phyloP scores from a whole-genome alignment of 2,888 invertebrate genomes.

The Morpho achilles region DNA sequence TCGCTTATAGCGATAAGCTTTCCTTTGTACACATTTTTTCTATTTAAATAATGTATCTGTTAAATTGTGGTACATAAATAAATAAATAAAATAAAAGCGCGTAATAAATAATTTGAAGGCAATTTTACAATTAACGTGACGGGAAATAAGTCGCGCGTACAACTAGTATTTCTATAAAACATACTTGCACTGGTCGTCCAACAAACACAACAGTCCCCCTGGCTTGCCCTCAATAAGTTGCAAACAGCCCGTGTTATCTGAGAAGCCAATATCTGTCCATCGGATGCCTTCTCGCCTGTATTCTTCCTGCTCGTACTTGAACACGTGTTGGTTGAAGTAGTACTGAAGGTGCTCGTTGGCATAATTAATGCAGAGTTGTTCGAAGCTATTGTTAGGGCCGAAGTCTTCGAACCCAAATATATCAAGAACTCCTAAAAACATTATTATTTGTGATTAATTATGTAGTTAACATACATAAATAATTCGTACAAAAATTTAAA shows the following conservation, averaged over 20 bases:
- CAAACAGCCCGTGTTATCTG: conserved; percentile 96
- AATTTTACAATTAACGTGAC: no score
- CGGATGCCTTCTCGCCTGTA: conserved; percentile 95
- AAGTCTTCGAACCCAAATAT: conserved; percentile 99
- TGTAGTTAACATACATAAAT: conserved; percentile 2
- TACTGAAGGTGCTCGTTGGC: conserved; percentile 98
- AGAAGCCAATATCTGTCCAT: conserved; percentile 97
- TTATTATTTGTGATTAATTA: background rate
- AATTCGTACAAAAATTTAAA: no score
- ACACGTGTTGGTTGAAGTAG: conserved; percentile 98
- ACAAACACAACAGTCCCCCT: conserved; percentile 91
- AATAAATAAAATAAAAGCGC: no score
- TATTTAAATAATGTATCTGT: no score
- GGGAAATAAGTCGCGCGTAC: no score
- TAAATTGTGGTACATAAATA: no score
- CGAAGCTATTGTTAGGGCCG: conserved; percentile 93
- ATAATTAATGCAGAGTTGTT: conserved; percentile 98
- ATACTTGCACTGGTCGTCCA: conserved; percentile 98
- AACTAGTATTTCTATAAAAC: conserved; percentile 41
- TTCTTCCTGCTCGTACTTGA: conserved; percentile 98
- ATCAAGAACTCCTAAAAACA: conserved; percentile 88
- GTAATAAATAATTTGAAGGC: no score
- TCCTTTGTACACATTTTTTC: no score
- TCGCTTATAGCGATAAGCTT: no score
- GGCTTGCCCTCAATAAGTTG: conserved; percentile 95